phyloP scores from a whole-genome alignment of 2,113 vertebrate genomes.

The Lepisosteus osseus region DNA sequence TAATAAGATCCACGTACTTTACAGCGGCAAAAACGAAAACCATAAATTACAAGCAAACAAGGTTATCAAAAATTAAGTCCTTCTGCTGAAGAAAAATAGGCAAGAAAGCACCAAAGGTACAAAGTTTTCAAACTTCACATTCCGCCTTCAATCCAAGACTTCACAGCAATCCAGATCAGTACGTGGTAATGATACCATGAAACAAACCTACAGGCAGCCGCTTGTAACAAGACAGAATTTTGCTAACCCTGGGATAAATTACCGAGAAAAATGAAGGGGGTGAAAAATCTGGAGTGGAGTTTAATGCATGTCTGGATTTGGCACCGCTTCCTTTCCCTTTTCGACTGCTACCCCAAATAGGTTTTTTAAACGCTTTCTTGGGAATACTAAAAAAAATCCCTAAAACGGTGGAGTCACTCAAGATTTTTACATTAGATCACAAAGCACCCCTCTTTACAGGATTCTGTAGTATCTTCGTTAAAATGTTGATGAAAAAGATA shows the following conservation, averaged over 20 bases:
- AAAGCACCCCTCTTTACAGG: not conserved
- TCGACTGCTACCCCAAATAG: not conserved
- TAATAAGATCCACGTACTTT: constrained; percentile 22
- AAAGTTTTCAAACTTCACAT: constrained; percentile 67
- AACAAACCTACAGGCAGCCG: constrained; percentile 77
- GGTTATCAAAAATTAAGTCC: not conserved
- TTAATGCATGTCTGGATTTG: constrained; percentile 75
- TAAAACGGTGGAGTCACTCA: not conserved
- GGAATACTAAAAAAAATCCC: not conserved
- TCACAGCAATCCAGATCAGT: constrained; percentile 72
- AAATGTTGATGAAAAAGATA: not conserved
- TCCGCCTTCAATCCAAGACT: constrained; percentile 68
- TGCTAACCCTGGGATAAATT: constrained; percentile 82
- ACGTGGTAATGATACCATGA: constrained; percentile 72
- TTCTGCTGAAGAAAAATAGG: not conserved
- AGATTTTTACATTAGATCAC: not conserved
- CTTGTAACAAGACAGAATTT: constrained; percentile 77
- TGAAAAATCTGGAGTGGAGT: constrained; percentile 86
- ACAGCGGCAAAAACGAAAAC: constrained; percentile 1
- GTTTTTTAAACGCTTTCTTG: not conserved
- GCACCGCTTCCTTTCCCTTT: constrained; percentile 66
- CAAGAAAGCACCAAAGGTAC: constrained; percentile 10
- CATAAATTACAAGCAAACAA: constrained; percentile 12
- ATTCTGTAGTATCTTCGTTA: not conserved
- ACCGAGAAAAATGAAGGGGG: constrained; percentile 65